Base-by-base conservation (phyloP, 2,888 invertebrate genomes). In the Xiphydria camelus region DNA sequence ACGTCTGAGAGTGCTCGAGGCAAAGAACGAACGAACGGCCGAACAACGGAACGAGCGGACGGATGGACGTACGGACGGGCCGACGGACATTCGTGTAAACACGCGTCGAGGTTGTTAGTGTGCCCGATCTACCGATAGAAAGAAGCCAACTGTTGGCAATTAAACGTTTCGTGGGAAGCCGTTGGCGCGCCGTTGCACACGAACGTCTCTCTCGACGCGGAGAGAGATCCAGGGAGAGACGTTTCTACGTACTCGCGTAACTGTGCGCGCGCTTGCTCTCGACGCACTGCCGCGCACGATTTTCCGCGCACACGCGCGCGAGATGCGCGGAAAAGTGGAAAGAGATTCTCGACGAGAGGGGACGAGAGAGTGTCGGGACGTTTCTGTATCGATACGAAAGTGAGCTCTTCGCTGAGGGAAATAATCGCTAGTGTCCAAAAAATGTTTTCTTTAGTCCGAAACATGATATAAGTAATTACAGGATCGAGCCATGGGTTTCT, bases 81-180 rank as follows among this genome's bases (percentile, higher is more conserved):
- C 7, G 26, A 22, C 45, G 31, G 47, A 48, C 58, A 53, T 48
- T 55, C 56, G 53, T 49, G 52, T 51, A 49, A 62, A 59, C 55
- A 46, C 51, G 41, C 44, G 43, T 41, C 47, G 47, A 40, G 44
- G 41, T 57, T 47, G 51, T 53, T 57, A 49, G 41, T 29, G n/a
- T n/a, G 47, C 33, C 45, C 41, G 49, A 57, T 50, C 42, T 43
- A 48, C 47, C 33, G 45, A 53, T 49, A 51, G 52, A 57, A 60
- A 55, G 57, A 49, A 50, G 38, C 41, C 49, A 57, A 57, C 53
- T 47, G 38, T 41, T 48, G 45, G 55, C 49, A 51, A 55, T 55
- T 55, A 55, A 55, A 51, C 47, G 44, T 37, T 45, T 44, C 39
- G 14, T 38, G 47, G 41, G 52, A 51, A 52, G 41, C 39, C 45